Percentiles rank a stretch among this genome's conserved stretches.
Conservation (phyloP, 2,113 vertebrate species). For the Calidris pugnax region DNA sequence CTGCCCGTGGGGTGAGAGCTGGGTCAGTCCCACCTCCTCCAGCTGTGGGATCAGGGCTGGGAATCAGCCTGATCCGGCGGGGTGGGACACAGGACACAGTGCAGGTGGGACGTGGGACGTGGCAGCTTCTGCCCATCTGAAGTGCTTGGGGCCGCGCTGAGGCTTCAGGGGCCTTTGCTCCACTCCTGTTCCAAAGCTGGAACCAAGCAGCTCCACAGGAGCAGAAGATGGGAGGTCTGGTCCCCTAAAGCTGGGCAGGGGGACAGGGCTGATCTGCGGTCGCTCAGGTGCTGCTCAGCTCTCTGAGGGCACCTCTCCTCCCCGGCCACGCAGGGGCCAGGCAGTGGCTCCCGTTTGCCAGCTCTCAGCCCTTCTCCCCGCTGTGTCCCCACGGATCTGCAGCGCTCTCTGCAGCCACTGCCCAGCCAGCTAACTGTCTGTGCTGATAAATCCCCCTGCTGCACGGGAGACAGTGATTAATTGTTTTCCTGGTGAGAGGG, state of each 20-base stretch:
- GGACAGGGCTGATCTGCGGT: neutral
- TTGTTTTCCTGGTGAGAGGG: neutral
- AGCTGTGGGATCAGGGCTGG: neutral
- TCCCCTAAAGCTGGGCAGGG: fast-evolving
- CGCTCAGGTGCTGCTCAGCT: neutral
- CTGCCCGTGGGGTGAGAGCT: neutral
- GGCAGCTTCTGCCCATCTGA: neutral
- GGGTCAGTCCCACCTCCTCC: neutral
- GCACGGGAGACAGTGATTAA: neutral
- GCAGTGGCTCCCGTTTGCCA: neutral
- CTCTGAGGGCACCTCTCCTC: neutral
- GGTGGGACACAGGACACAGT: no score
- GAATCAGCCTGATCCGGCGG: neutral
- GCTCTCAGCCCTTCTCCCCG: neutral
- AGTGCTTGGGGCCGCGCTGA: neutral
- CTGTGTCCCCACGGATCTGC: neutral
- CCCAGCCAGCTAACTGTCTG: neutral
- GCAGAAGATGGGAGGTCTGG: neutral
- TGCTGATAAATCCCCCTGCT: neutral
- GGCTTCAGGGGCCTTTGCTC: neutral
- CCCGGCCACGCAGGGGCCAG: fast-evolving
- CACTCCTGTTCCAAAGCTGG: neutral
- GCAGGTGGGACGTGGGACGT: neutral
- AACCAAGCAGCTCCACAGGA: neutral
- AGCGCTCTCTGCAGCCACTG: neutral